These are phyloP conservation scores for Drosophila neoperkinsi DNA, from an alignment of 2,888 invertebrate genomes.

Conservation along the genomic window DNA sequence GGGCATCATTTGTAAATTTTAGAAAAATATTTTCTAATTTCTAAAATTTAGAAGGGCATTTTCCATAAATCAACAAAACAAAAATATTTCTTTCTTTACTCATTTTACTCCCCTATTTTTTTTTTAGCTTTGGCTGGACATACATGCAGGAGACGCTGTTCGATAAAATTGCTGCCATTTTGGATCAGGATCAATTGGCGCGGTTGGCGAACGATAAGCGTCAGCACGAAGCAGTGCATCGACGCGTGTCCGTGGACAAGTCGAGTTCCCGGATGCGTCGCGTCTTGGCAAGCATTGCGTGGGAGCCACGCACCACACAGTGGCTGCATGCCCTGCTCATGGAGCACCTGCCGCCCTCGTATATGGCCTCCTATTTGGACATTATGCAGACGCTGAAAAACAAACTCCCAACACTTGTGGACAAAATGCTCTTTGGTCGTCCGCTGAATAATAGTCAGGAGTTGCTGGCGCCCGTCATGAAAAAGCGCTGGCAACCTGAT, in stretches of 20 bases:
- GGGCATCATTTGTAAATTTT: too few species aligned
- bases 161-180: constrained; percentile 88
- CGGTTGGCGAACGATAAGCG: constrained; percentile 88
- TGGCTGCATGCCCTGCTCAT: constrained; percentile 92
- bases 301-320: constrained; percentile 90
- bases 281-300: constrained; percentile 89
- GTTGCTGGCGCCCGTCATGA: constrained; percentile 87
- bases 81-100: neutral
- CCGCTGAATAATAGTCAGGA: constrained; percentile 87
- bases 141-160: constrained; percentile 88
- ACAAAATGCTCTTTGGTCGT: constrained; percentile 89
- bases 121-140: constrained; percentile 87
- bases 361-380: constrained; percentile 91
- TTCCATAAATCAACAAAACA: too few species aligned
- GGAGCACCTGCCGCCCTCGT: constrained; percentile 88
- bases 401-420: constrained; percentile 90
- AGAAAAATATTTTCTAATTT: too few species aligned
- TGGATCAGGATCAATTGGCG: constrained; percentile 89
- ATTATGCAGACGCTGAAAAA: constrained; percentile 90
- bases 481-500: constrained; percentile 90
- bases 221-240: constrained; percentile 89
- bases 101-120: neutral
- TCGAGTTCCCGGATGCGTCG: constrained; percentile 89
- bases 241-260: constrained; percentile 90
- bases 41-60: too few species aligned